These are phyloP conservation scores for Spinus olivaceus DNA, from an alignment of 2,797 vertebrate genomes.

Conservation along the genomic window DNA sequence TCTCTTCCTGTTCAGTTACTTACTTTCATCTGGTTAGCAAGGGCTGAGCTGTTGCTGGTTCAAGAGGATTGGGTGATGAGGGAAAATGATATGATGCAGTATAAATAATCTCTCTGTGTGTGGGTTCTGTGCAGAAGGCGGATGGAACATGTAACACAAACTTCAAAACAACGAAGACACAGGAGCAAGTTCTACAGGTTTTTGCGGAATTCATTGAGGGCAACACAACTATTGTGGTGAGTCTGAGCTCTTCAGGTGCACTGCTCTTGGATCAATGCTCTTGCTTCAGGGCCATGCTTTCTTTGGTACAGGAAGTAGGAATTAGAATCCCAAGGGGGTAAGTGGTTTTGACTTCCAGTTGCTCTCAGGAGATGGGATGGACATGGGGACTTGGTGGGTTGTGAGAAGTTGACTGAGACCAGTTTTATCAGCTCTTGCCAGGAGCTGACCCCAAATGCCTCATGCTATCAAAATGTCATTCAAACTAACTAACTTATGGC, in stretches of 20 bases:
- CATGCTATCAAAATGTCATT: neutral
- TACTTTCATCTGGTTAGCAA: conserved; percentile 15
- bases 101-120: neutral
- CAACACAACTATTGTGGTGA: conserved; percentile 84
- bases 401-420: neutral
- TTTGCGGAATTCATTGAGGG: conserved; percentile 89
- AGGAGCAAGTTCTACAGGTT: conserved; percentile 87
- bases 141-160: conserved; percentile 93
- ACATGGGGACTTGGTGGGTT: neutral
- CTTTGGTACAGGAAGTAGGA: neutral
- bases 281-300: neutral
- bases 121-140: conserved; percentile 79
- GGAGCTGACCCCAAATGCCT: neutral
- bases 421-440: neutral
- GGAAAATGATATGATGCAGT: neutral
- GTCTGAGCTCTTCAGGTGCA: conserved; percentile 31
- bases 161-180: conserved; percentile 93
- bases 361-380: neutral
- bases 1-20: conserved; percentile 5
- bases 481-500: neutral
- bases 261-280: neutral
- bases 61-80: neutral
- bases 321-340: neutral
- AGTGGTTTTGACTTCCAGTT: neutral
- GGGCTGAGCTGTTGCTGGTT: neutral